Percentiles rank a stretch among this genome's conserved stretches.
phyloP scores from a whole-genome alignment of 2,888 invertebrate species.

The Dolomedes plantarius region DNA sequence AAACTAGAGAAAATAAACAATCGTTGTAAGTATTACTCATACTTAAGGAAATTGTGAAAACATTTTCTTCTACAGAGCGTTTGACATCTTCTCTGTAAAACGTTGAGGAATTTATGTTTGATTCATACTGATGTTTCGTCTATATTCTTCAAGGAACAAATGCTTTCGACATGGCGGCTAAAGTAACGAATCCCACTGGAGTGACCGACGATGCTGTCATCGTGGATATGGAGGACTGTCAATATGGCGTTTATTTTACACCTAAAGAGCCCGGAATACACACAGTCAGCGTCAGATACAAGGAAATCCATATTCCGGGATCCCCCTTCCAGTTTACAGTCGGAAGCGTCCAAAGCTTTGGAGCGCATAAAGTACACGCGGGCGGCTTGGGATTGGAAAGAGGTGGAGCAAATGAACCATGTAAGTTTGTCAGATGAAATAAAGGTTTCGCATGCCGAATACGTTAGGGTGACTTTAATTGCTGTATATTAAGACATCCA shows the following conservation, averaged over 20 bases:
- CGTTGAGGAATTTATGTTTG: no score
- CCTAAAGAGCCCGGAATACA: slow-evolving; percentile 97
- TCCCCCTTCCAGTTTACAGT: slow-evolving; percentile 99
- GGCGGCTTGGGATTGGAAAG: slow-evolving; percentile 95
- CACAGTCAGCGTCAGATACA: slow-evolving; percentile 96
- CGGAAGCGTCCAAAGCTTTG: slow-evolving; percentile 94
- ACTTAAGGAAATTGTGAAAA: no score
- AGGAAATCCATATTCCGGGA: slow-evolving; percentile 98
- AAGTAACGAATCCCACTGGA: slow-evolving; percentile 95
- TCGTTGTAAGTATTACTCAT: no score
- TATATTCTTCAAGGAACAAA: slow-evolving; percentile 85
- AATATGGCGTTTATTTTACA: slow-evolving; percentile 93
- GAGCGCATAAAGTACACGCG: slow-evolving; percentile 97
- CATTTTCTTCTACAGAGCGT: no score
- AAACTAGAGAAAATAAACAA: no score
- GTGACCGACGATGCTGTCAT: slow-evolving; percentile 96
- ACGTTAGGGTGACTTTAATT: no score
- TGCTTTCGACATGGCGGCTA: slow-evolving; percentile 93
- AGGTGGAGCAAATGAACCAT: slow-evolving; percentile 89
- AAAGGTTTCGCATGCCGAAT: no score
- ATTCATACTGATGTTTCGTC: no score
- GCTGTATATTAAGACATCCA: no score
- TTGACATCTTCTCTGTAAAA: no score
- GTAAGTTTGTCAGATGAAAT: slow-evolving; percentile 85
- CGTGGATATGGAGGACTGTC: slow-evolving; percentile 86